Percentiles rank a stretch among this genome's conserved stretches.
Conservation (phyloP, 2,888 invertebrate genomes). For the Rapana venosa region DNA sequence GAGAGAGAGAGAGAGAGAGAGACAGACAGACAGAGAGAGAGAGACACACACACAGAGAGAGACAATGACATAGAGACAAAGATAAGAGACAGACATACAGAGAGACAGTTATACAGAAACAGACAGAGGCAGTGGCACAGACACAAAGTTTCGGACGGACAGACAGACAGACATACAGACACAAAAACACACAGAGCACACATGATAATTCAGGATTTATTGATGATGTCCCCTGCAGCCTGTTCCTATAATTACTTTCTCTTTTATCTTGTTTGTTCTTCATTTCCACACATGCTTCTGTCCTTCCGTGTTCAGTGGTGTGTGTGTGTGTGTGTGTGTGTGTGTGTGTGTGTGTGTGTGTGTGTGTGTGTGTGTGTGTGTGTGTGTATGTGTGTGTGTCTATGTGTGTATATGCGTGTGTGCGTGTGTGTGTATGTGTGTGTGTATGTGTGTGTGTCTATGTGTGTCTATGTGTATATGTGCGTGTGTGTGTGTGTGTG, state of each 20-base stretch:
- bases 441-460: background rate
- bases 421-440: background rate
- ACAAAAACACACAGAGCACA: too few relatives aligned
- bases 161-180: background rate
- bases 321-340: conserved; percentile 7
- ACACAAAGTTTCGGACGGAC: background rate
- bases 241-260: background rate
- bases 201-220: background rate
- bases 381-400: background rate
- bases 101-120: background rate
- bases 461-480: background rate
- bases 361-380: background rate
- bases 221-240: background rate
- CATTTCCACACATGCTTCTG: too few relatives aligned
- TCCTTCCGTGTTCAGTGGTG: background rate
- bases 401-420: background rate
- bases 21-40: too few relatives aligned
- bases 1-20: too few relatives aligned
- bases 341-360: background rate
- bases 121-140: background rate
- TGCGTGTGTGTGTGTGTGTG: background rate
- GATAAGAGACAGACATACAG: too few relatives aligned
- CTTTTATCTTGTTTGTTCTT: background rate
- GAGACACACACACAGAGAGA: too few relatives aligned
- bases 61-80: too few relatives aligned